phyloP scores from a whole-genome alignment of 2,797 vertebrate genomes.

The Typhlichthys eigenmanni region DNA sequence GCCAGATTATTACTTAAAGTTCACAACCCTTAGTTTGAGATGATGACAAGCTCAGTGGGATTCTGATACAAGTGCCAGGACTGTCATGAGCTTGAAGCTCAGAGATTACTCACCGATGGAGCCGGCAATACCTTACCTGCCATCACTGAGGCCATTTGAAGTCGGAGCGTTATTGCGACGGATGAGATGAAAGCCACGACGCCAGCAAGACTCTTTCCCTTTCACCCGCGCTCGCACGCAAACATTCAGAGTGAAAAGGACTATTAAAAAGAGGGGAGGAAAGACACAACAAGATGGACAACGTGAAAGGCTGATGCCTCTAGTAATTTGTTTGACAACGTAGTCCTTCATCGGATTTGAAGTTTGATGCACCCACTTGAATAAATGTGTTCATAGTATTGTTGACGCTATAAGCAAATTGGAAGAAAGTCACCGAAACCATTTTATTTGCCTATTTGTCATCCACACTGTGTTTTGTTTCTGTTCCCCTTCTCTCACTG shows the following conservation, averaged over 20 bases:
- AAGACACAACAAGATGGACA: slow-evolving; percentile 14
- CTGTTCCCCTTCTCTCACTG: slow-evolving; percentile 12
- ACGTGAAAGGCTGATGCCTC: slow-evolving; percentile 24
- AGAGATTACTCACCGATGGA: slow-evolving; percentile 36
- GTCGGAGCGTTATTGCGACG: slow-evolving; percentile 57
- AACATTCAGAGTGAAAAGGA: neutral
- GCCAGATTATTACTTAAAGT: slow-evolving; percentile 1
- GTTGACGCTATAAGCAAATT: slow-evolving; percentile 40
- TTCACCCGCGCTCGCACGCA: neutral
- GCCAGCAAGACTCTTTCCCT: slow-evolving; percentile 40
- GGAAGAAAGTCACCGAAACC: slow-evolving; percentile 19
- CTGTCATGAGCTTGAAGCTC: slow-evolving; percentile 52
- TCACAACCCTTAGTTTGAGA: slow-evolving; percentile 35
- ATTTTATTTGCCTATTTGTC: slow-evolving; percentile 1
- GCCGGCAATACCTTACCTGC: slow-evolving; percentile 57
- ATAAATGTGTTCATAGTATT: slow-evolving; percentile 42
- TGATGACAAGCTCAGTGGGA: slow-evolving; percentile 34
- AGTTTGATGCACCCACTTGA: slow-evolving; percentile 33
- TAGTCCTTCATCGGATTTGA: slow-evolving; percentile 40
- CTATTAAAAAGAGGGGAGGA: slow-evolving; percentile 14
- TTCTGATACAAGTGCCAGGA: slow-evolving; percentile 16
- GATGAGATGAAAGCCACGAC: slow-evolving; percentile 64
- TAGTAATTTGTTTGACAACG: slow-evolving; percentile 49
- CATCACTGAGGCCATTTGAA: slow-evolving; percentile 68
- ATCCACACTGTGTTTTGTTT: slow-evolving; percentile 22